Conservation (phyloP, 92 coral and sea anemone genomes). For the Galaxea fascicularis region DNA sequence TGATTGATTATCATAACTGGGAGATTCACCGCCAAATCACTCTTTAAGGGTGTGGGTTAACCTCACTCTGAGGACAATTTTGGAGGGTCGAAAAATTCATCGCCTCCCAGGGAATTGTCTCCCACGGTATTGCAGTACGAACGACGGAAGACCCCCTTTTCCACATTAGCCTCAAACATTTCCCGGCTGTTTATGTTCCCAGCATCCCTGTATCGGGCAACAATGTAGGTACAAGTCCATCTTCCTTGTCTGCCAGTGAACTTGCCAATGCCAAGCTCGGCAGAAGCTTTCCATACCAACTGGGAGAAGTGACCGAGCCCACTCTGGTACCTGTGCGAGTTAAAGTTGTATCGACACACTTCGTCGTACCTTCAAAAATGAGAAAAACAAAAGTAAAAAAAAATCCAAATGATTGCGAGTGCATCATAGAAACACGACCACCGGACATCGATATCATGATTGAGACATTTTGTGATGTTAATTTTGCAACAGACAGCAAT, state of each 20-base stretch:
- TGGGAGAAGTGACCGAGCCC: constrained; percentile 42
- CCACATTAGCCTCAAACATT: constrained; percentile 21
- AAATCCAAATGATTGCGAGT: no score
- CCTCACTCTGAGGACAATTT: neutral
- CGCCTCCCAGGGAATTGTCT: constrained; percentile 7
- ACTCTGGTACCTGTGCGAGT: neutral
- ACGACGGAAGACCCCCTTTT: constrained; percentile 14
- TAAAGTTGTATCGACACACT: constrained; percentile 37
- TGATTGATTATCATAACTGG: no score
- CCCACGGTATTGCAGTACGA: constrained; percentile 12
- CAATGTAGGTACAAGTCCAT: constrained; percentile 42
- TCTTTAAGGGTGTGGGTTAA: neutral
- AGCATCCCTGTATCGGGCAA: constrained; percentile 35
- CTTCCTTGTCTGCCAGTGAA: neutral
- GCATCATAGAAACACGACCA: no score
- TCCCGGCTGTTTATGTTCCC: constrained; percentile 21
- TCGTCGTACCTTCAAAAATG: constrained; percentile 40
- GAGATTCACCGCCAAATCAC: constrained; percentile 2
- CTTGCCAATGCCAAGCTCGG: constrained; percentile 42
- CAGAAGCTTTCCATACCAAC: constrained; percentile 36
- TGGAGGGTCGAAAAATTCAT: neutral
- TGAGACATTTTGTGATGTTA: no score
- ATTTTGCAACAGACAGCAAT: no score
- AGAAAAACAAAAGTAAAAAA: neutral
- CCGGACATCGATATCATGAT: no score